A percentile compares a stretch with the other conserved stretches of the same genome.
phyloP scores from a whole-genome alignment of 2,113 vertebrate genomes.

The Nestor notabilis region DNA sequence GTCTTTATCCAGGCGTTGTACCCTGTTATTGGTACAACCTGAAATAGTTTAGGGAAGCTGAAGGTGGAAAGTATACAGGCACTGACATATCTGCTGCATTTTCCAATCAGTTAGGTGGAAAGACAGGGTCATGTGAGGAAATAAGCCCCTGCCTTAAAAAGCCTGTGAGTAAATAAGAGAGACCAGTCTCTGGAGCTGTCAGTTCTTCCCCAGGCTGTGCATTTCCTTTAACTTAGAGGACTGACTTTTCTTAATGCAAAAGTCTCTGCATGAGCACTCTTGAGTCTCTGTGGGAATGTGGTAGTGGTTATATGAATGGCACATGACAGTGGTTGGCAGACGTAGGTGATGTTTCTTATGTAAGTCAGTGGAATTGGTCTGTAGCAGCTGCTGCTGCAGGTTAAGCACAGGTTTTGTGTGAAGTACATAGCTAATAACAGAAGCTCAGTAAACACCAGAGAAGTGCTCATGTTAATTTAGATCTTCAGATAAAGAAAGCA shows the following conservation, averaged over 20 bases:
- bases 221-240: not conserved
- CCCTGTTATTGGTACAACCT: rapidly evolving
- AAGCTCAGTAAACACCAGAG: not conserved
- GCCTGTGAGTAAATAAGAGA: not conserved
- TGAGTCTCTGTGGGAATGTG: not conserved
- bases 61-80: not conserved
- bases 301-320: not conserved
- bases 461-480: slow-evolving; percentile 4
- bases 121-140: not conserved
- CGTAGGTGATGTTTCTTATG: not conserved
- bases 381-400: not conserved
- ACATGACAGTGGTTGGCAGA: not conserved
- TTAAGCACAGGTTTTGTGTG: slow-evolving; percentile 9
- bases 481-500: slow-evolving; percentile 26
- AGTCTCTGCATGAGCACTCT: not conserved
- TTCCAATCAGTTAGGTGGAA: not conserved
- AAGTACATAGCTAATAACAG: not conserved
- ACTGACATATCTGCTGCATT: not conserved
- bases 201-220: not conserved
- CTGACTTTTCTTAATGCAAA: not conserved
- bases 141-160: not conserved
- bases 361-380: not conserved
- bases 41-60: not conserved
- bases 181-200: not conserved
- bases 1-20: not conserved